A percentile compares a stretch with the other conserved stretches of the same genome.
phyloP scores from a whole-genome alignment of 2,888 invertebrate genomes.

The Aphodius sticticus region DNA sequence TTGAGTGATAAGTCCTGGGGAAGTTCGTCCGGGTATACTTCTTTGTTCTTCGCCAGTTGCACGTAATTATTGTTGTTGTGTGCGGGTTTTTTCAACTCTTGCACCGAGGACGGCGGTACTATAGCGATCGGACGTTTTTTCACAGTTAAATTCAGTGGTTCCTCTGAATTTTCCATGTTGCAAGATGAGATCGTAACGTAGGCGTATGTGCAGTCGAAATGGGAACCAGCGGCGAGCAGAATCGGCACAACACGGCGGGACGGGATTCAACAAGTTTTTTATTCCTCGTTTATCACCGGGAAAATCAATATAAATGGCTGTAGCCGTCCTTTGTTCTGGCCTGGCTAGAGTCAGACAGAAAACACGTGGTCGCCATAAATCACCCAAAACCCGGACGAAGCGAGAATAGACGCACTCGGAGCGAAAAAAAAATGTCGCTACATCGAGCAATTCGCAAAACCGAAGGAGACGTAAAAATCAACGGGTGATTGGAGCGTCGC shows the following conservation, averaged over 20 bases:
- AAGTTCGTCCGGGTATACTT: conserved; percentile 57
- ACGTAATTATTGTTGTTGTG: conserved; percentile 43
- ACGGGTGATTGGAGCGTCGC: not conserved
- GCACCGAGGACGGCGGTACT: conserved; percentile 61
- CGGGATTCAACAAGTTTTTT: conserved; percentile 65
- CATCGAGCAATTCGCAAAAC: conserved; percentile 10
- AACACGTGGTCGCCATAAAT: conserved; percentile 51
- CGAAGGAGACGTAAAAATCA: not conserved
- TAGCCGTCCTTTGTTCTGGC: conserved; percentile 59
- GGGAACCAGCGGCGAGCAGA: conserved; percentile 33
- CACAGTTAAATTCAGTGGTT: conserved; percentile 62
- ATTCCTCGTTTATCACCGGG: conserved; percentile 59
- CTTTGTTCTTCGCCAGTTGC: conserved; percentile 39
- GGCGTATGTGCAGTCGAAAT: conserved; percentile 32
- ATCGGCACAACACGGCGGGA: conserved; percentile 40
- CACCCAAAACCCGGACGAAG: conserved; percentile 19
- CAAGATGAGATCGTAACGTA: conserved; percentile 8
- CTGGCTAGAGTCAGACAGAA: conserved; percentile 57
- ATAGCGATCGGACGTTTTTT: conserved; percentile 65
- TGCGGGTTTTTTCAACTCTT: conserved; percentile 43
- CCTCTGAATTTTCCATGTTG: conserved; percentile 47
- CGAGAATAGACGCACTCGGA: not conserved
- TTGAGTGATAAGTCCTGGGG: conserved; percentile 58
- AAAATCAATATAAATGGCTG: conserved; percentile 63
- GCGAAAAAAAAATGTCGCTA: not conserved